phyloP scores from a whole-genome alignment of 1,140 invertebrate species.

The Eumaeus atala region DNA sequence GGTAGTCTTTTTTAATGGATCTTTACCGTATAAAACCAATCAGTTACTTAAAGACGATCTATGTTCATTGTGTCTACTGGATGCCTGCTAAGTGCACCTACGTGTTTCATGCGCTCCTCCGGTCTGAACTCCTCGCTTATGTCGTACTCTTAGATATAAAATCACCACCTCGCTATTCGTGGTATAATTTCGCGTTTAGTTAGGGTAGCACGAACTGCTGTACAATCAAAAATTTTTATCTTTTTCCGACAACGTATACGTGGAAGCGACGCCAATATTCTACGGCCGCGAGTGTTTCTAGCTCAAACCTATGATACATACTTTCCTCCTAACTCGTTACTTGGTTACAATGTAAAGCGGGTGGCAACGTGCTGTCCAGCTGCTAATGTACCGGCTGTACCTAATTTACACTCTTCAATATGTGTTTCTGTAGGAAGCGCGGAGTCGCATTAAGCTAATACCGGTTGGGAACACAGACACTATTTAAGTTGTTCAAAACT shows the following conservation, averaged over 20 bases:
- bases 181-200: no score
- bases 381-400: conserved; percentile 39
- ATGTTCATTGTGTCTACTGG: conserved; percentile 23
- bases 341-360: no score
- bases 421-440: conserved; percentile 31
- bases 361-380: no score
- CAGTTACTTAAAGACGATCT: conserved; percentile 24
- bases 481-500: conserved; percentile 24
- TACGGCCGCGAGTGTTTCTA: no score
- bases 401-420: conserved; percentile 25
- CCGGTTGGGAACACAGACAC: conserved; percentile 22
- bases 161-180: no score
- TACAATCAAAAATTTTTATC: no score
- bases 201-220: no score
- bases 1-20: conserved; percentile 16
- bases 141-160: no score
- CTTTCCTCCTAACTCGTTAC: no score
- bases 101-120: conserved; percentile 37
- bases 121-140: conserved; percentile 16
- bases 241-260: no score
- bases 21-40: conserved; percentile 33
- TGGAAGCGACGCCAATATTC: no score
- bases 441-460: conserved; percentile 39
- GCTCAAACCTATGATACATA: no score
- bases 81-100: conserved; percentile 47